Evolutionary conservation across 2,113 vertebrate genomes (phyloP).

Genomic region (Fregata magnificens): DNA sequence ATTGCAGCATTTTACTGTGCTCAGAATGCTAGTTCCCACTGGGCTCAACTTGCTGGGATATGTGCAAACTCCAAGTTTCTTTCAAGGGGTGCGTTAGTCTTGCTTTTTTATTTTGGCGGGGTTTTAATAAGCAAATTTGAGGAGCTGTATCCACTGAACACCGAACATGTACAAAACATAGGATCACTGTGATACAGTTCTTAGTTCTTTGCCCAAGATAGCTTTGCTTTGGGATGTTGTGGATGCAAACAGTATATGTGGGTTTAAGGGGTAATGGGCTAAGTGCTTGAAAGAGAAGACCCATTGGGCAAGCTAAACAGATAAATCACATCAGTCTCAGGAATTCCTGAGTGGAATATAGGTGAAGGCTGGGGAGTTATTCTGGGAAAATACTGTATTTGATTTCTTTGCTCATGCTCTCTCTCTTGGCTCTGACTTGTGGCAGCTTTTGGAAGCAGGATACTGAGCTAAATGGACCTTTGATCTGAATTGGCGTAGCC

Average conservation of each 20-base stretch:
- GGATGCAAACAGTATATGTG: neutral
- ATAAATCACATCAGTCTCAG: neutral
- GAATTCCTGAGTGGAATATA: neutral
- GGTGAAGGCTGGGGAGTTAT: neutral
- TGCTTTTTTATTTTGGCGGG: neutral
- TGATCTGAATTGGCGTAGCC: neutral
- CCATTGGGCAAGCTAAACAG: neutral
- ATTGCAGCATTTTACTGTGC: neutral
- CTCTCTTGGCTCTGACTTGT: neutral
- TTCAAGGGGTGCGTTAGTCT: neutral
- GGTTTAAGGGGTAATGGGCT: neutral
- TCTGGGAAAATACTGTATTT: neutral
- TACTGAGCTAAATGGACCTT: neutral
- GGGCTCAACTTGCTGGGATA: neutral
- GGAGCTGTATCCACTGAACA: neutral
- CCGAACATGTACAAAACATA: neutral
- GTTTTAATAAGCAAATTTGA: neutral
- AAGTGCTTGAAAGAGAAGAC: neutral
- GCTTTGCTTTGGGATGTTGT: neutral
- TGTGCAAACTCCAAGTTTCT: neutral
- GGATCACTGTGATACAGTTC: neutral
- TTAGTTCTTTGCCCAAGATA: neutral
- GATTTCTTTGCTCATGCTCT: neutral
- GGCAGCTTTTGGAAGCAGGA: neutral
- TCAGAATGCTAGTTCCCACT: neutral